Evolutionary conservation across 1,140 invertebrate genomes (phyloP).

Genomic region (Psix sp.): DNA sequence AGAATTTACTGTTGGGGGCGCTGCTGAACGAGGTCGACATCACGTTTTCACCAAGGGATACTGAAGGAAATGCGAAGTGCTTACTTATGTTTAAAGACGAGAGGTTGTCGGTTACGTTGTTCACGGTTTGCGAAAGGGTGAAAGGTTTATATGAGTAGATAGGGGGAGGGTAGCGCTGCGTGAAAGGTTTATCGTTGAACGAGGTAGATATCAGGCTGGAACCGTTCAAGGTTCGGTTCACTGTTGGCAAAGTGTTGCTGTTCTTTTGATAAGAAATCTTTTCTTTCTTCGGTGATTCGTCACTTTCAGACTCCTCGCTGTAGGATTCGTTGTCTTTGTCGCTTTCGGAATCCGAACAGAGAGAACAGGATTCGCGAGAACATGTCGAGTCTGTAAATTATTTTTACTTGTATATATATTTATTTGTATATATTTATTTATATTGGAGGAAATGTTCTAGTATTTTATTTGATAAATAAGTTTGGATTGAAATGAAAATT

Average conservation of each 20-base stretch:
- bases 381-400: slow-evolving; percentile 77
- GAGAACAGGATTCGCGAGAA: slow-evolving; percentile 78
- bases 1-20: slow-evolving; percentile 9
- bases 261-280: slow-evolving; percentile 69
- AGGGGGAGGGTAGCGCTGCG: slow-evolving; percentile 18
- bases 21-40: slow-evolving; percentile 69
- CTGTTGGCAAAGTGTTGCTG: slow-evolving; percentile 71
- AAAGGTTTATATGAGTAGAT: slow-evolving; percentile 36
- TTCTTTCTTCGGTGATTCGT: slow-evolving; percentile 66
- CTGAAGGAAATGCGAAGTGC: slow-evolving; percentile 60
- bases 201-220: slow-evolving; percentile 64
- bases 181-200: slow-evolving; percentile 63
- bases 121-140: slow-evolving; percentile 33
- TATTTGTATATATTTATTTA: too few species aligned
- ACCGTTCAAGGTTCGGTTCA: slow-evolving; percentile 58
- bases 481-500: too few species aligned
- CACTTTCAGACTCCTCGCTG: slow-evolving; percentile 68
- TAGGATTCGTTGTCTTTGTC: slow-evolving; percentile 74
- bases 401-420: too few species aligned
- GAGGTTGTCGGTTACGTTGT: slow-evolving; percentile 13
- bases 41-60: slow-evolving; percentile 57
- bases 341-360: slow-evolving; percentile 76
- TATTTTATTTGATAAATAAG: too few species aligned
- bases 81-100: slow-evolving; percentile 44
- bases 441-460: too few species aligned